These are phyloP conservation scores for Catotricha subobsoleta DNA, from an alignment of 2,888 invertebrate genomes.

Conservation along the genomic window DNA sequence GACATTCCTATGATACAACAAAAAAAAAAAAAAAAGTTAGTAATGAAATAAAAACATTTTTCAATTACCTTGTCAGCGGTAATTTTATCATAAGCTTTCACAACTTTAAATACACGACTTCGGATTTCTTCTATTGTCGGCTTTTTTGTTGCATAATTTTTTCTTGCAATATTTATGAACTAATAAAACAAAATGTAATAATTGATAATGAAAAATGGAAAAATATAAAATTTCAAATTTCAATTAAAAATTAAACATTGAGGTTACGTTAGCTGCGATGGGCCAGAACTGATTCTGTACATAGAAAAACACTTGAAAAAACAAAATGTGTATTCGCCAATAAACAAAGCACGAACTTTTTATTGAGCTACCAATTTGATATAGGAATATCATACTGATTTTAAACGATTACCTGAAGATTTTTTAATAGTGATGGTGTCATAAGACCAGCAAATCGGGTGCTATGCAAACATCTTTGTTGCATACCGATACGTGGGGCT, in stretches of 20 bases:
- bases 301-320: too few species aligned
- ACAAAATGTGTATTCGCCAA: too few species aligned
- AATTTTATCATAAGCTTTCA: slow-evolving; percentile 78
- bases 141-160: not conserved
- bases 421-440: slow-evolving; percentile 2
- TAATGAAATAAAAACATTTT: slow-evolving; percentile 17
- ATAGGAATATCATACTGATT: not conserved
- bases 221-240: too few species aligned
- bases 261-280: too few species aligned
- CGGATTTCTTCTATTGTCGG: slow-evolving; percentile 44
- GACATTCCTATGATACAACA: slow-evolving; percentile 19
- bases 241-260: too few species aligned
- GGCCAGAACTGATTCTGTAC: too few species aligned
- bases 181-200: too few species aligned
- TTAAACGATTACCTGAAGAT: not conserved
- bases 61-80: slow-evolving; percentile 60
- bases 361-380: not conserved
- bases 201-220: too few species aligned
- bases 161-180: not conserved
- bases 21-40: slow-evolving; percentile 20
- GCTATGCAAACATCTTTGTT: slow-evolving; percentile 5
- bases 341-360: not conserved
- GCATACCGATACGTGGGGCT: slow-evolving; percentile 4
- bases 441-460: not conserved
- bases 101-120: slow-evolving; percentile 71